Percentiles rank a stretch among this genome's conserved stretches.
phyloP scores from a whole-genome alignment of 1,140 invertebrate genomes.

The Metopolophium dirhodum region DNA sequence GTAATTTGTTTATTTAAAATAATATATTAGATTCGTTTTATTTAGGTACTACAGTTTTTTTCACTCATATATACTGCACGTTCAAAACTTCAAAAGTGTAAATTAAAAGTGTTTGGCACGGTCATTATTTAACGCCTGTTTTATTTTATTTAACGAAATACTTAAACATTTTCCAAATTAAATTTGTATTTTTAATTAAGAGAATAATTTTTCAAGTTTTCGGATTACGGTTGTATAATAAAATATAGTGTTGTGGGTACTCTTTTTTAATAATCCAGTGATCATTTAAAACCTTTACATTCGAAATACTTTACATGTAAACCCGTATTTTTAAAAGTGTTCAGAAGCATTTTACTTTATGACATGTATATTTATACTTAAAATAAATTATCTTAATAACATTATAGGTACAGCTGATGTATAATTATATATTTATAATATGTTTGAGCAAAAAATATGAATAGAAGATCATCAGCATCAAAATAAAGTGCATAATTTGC shows the following conservation, averaged over 20 bases:
- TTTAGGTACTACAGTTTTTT: background rate
- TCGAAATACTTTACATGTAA: background rate
- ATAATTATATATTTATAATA: conserved; percentile 13
- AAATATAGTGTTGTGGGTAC: background rate
- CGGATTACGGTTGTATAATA: background rate
- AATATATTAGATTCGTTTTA: conserved; percentile 14
- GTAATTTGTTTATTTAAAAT: conserved; percentile 9
- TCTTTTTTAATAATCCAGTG: background rate
- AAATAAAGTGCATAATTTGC: background rate
- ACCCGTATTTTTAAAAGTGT: background rate
- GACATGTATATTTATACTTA: background rate
- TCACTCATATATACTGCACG: background rate
- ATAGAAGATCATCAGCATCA: background rate
- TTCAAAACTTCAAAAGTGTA: background rate
- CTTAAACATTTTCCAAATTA: background rate
- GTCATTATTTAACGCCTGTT: background rate
- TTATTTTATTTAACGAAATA: conserved; percentile 21
- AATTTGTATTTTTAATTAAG: conserved; percentile 22
- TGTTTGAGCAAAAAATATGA: background rate
- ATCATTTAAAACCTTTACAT: conserved; percentile 5
- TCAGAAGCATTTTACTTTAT: background rate
- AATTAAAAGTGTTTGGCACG: background rate
- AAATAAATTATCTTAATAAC: conserved; percentile 16
- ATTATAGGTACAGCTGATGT: background rate
- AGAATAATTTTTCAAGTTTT: conserved; percentile 1